Conservation (phyloP, 2,797 vertebrate genomes). For the Lerista edwardsae region DNA sequence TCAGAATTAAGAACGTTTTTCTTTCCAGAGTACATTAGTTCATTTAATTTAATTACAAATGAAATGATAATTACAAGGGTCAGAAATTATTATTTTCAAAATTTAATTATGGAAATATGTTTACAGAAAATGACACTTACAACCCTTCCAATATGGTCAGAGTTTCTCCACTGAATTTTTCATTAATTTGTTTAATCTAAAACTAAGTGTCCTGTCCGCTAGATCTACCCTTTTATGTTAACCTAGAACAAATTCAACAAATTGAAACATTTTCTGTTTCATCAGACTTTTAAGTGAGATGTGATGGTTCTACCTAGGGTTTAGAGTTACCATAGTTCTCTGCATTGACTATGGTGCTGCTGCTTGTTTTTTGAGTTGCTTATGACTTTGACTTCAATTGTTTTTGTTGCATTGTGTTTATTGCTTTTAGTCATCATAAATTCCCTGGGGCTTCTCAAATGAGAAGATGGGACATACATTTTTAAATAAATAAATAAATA, state of each 20-base stretch:
- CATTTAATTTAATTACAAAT: slow-evolving; percentile 55
- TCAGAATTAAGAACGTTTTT: slow-evolving; percentile 36
- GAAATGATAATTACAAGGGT: slow-evolving; percentile 33
- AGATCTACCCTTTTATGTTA: slow-evolving; percentile 23
- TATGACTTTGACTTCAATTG: no score
- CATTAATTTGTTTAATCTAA: slow-evolving; percentile 53
- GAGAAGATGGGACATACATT: no score
- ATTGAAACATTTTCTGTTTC: no score
- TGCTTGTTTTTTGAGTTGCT: no score
- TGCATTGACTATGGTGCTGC: no score
- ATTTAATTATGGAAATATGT: slow-evolving; percentile 50
- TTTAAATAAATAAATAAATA: no score
- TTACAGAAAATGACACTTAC: slow-evolving; percentile 52
- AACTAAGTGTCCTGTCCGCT: slow-evolving; percentile 35
- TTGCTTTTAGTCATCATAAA: no score
- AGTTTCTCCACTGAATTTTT: slow-evolving; percentile 52
- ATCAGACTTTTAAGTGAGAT: no score
- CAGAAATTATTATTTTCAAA: slow-evolving; percentile 57
- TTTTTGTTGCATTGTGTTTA: no score
- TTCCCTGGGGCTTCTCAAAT: no score
- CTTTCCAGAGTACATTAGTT: slow-evolving; percentile 37
- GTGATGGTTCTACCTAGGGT: no score
- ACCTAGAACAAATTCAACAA: background rate
- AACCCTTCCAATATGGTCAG: slow-evolving; percentile 45
- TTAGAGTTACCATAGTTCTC: no score